Conservation (phyloP, 2,888 invertebrate genomes). For the Galeruca laticollis region DNA sequence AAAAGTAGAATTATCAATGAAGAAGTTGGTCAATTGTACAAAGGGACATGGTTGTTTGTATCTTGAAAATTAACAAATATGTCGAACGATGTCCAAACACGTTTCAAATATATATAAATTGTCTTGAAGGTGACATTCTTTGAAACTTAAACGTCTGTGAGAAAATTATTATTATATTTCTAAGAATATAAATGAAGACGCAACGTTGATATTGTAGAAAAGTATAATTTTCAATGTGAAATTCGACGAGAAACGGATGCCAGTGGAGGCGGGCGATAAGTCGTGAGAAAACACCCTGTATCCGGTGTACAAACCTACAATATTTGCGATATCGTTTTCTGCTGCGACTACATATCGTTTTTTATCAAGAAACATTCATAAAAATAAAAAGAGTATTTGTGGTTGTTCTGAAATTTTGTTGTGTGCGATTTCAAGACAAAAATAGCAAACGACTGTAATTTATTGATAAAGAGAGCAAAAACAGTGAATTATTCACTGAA, state of each 20-base stretch:
- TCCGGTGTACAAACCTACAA: constrained; percentile 15
- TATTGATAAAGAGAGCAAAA: no score
- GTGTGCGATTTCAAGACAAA: no score
- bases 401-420: neutral
- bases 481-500: no score
- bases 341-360: neutral
- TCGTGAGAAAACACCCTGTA: constrained; percentile 20
- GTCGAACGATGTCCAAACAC: neutral
- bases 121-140: constrained; percentile 4
- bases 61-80: no score
- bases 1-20: no score
- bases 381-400: neutral
- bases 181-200: neutral
- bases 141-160: neutral
- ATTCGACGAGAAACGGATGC: constrained; percentile 26
- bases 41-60: no score
- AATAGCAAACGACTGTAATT: no score
- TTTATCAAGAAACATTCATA: neutral
- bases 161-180: neutral
- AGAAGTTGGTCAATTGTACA: no score
- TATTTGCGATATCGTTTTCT: constrained; percentile 5
- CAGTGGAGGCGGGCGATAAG: constrained; percentile 15
- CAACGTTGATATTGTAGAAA: constrained; percentile 12
- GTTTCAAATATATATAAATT: neutral
- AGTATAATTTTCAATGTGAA: constrained; percentile 26